Evolutionary conservation across 2,888 invertebrate genomes (phyloP), one percentile per base, ranked within the genome.

Genomic region (Graphium colonna): DNA sequence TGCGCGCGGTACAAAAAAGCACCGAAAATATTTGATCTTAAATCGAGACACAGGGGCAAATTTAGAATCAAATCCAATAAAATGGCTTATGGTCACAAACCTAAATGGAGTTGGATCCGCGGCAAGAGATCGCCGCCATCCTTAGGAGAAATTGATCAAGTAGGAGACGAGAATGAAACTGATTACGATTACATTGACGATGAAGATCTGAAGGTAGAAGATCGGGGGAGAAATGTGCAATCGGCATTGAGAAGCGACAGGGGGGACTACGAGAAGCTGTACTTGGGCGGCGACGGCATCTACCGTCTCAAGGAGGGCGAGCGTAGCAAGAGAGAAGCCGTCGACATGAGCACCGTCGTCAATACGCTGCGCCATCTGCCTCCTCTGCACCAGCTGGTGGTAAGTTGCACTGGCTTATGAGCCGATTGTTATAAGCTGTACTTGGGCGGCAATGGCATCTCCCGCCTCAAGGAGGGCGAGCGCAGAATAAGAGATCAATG

Each of bases 51-150:
- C 38, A 36, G 17, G n/a, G 36, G n/a, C 12, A 53, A 49, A 31
- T 41, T 31, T 26, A 16, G 17, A 3, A 28, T 42, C 38, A 21
- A 1, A 59, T 33, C 10, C 9, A 10, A 13, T 17, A 57, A 51
- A 1, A 49, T 15, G 0, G 3, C 21, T 5, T 21, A 5, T 21
- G 52, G 13, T 3, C 60, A 15, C 0, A 51, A 12, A 3, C 17
- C 17, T 1, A 59, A 62, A 52, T 77, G 75, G 73, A 60, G 74
- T 49, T 76, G 75, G 76, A 70, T 72, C 3, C 60, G 79, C 7
- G 65, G 61, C n/a, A 77, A 64, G 47, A 64, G 79, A 49, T 68
- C 68, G 7, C 13, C 63, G 3, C 16, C 12, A n/a, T 9, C 33
- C 16, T 1, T 53, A 13, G 18, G 38, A 31, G n/a, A 52, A 15